Conservation (phyloP, 2,888 invertebrate species). For the Prosopocoilus inquinatus region DNA sequence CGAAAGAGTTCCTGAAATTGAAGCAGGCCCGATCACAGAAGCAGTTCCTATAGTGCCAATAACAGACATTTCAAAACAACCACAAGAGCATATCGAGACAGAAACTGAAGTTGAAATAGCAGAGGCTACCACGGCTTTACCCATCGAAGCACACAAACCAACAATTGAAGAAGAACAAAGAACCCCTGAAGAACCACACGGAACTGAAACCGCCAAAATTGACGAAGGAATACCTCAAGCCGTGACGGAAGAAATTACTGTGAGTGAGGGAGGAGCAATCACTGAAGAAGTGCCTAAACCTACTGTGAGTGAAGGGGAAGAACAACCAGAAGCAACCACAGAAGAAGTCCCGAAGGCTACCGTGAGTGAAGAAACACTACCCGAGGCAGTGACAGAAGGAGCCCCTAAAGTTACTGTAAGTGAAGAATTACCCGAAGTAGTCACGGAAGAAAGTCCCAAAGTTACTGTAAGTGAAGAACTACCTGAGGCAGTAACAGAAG, state of each 20-base stretch:
- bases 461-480: neutral
- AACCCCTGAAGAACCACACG: constrained; percentile 9
- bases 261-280: no score
- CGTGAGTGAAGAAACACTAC: neutral
- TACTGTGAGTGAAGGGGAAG: constrained; percentile 4
- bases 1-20: constrained; percentile 18
- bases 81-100: neutral
- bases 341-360: neutral
- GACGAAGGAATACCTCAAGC: neutral
- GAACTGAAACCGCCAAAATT: constrained; percentile 7
- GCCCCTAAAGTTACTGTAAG: neutral
- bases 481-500: neutral
- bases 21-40: constrained; percentile 19
- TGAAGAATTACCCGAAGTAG: neutral
- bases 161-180: neutral
- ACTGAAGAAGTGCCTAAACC: neutral
- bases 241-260: no score
- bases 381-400: neutral
- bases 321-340: neutral
- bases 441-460: neutral
- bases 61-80: neutral
- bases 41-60: constrained; percentile 9
- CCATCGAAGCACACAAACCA: neutral
- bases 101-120: neutral
- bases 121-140: neutral